Conservation (phyloP, 2,113 vertebrate species). For the Pao palembangensis region DNA sequence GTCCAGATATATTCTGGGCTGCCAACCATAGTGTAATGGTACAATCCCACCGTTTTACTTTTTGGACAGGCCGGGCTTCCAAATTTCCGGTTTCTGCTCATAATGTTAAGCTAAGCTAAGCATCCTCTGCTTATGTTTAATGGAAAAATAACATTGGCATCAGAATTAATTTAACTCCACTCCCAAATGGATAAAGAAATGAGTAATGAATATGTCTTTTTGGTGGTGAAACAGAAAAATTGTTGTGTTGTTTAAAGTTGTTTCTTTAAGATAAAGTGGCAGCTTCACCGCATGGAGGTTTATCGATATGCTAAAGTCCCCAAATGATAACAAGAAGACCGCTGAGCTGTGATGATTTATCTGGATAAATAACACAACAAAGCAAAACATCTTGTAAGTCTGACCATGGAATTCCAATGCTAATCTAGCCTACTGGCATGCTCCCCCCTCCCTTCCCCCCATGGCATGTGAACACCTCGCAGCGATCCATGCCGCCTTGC, state of each 20-base stretch:
- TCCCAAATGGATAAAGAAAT: no score
- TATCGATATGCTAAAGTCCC: constrained; percentile 11
- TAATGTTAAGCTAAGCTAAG: not conserved
- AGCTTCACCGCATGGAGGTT: no score
- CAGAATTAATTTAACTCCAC: not conserved
- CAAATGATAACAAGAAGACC: constrained; percentile 47
- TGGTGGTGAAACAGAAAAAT: no score
- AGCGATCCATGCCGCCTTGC: constrained; percentile 62
- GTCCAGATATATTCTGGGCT: no score
- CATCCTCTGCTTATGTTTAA: not conserved
- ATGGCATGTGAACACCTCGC: constrained; percentile 70
- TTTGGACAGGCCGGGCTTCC: not conserved
- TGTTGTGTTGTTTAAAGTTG: no score
- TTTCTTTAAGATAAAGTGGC: no score
- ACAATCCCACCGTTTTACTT: not conserved
- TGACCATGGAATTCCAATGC: constrained; percentile 64
- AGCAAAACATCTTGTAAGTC: constrained; percentile 70
- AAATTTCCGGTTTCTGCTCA: not conserved
- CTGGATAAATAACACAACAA: constrained; percentile 55
- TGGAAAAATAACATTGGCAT: not conserved
- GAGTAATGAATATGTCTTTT: no score
- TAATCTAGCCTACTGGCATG: constrained; percentile 60
- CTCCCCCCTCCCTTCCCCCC: constrained; percentile 34
- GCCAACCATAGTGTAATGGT: not conserved
- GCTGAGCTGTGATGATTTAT: constrained; percentile 66